Evolutionary conservation across 2,888 invertebrate genomes (phyloP).

Genomic region (Cataglyphis livida): DNA sequence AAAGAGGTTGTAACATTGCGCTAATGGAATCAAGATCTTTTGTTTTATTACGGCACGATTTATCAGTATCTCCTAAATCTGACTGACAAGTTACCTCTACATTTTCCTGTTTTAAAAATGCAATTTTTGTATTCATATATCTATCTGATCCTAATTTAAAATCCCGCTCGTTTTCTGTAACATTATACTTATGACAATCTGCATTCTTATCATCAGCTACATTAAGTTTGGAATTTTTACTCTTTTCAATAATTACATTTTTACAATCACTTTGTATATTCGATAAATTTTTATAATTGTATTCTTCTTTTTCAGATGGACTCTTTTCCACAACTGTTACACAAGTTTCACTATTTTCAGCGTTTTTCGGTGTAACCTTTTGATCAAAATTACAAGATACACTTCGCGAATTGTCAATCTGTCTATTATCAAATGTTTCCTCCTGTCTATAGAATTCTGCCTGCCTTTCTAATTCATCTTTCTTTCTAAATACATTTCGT

Average conservation of each 20-base stretch:
- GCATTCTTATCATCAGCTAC: not conserved
- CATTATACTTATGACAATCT: not conserved
- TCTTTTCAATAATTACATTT: not conserved
- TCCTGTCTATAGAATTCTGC: not conserved
- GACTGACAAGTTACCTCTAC: slow-evolving; percentile 5
- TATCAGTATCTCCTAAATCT: slow-evolving; percentile 8
- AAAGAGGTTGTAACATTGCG: slow-evolving; percentile 18
- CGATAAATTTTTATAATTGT: not conserved
- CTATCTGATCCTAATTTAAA: slow-evolving; percentile 60
- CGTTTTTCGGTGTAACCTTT: not conserved
- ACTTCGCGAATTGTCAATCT: slow-evolving; percentile 14
- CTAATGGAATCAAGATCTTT: slow-evolving; percentile 12
- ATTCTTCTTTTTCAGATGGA: not conserved
- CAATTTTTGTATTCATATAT: slow-evolving; percentile 64
- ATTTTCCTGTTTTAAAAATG: slow-evolving; percentile 59
- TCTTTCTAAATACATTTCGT: slow-evolving; percentile 57
- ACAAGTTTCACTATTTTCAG: slow-evolving; percentile 5
- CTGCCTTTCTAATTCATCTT: slow-evolving; percentile 37
- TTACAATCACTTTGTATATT: not conserved
- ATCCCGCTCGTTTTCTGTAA: not conserved
- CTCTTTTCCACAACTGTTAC: not conserved
- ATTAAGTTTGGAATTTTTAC: not conserved
- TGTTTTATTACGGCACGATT: not conserved
- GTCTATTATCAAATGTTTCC: slow-evolving; percentile 6
- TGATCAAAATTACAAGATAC: slow-evolving; percentile 5